Conservation (phyloP, 1,140 invertebrate genomes). For the Adelges cooleyi region DNA sequence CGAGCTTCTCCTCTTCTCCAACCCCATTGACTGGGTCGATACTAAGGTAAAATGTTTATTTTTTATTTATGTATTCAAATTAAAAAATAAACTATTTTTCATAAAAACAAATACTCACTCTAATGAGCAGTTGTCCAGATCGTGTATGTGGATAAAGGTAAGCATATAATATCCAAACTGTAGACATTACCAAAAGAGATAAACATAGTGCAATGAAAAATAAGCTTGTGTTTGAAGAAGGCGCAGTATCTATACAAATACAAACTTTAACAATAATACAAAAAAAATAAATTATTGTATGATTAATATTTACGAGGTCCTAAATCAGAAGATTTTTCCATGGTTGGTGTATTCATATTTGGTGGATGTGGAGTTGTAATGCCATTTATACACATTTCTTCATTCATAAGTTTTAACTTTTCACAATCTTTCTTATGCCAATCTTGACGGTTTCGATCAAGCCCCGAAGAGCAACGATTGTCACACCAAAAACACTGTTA, state of each 20-base stretch:
- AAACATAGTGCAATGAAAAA: constrained; percentile 14
- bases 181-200: constrained; percentile 6
- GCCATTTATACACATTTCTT: constrained; percentile 9
- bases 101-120: constrained; percentile 50
- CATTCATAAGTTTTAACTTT: constrained; percentile 13
- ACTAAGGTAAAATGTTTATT: constrained; percentile 49
- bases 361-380: not conserved
- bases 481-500: constrained; percentile 86
- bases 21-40: constrained; percentile 81
- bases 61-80: not conserved
- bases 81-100: not conserved
- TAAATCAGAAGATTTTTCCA: not conserved
- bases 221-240: constrained; percentile 12
- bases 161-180: constrained; percentile 77
- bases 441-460: constrained; percentile 75
- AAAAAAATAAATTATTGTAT: too few species aligned
- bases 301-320: constrained; percentile 14
- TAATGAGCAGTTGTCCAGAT: constrained; percentile 91
- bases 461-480: constrained; percentile 72
- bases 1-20: constrained; percentile 76
- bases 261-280: too few species aligned
- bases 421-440: constrained; percentile 60
- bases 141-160: constrained; percentile 89
- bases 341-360: not conserved
- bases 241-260: too few species aligned